Evolutionary conservation across 2,888 invertebrate species (phyloP), one percentile per base, ranked within the genome.

Genomic region (Dione vanillae): DNA sequence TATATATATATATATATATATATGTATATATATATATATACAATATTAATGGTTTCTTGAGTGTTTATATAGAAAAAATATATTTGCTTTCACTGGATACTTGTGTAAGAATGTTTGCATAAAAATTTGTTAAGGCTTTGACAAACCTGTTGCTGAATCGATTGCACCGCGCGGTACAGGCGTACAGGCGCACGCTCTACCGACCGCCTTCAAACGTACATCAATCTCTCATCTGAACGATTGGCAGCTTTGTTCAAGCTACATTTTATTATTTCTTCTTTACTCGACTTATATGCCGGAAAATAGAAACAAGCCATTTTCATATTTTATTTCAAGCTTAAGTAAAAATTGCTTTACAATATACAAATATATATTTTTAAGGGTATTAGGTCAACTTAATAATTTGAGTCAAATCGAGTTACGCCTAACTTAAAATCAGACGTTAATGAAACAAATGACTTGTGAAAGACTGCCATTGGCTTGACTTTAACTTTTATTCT

Each of bases 81-180:
- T 47, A n/a, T 16, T 16, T 16, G 47, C 16, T 47, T 7, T n/a
- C 47, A 14, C 7, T 2, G 9, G 10, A 7, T 1, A 8, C 19
- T 20, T 1, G 43, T 27, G n/a, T n/a, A 10, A 59, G 43, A 41
- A 45, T 45, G n/a, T 61, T 27, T 61, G 27, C 35, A 27, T 40
- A 10, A 7, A 47, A 47, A 58, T 49, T 14, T 58, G 47, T 14
- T 19, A 68, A 35, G 40, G 14, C 56, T 61, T 37, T 35, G 35
- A 45, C 16, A 37, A 40, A 70, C 66, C 62, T 66, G 70, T 70
- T 70, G 70, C 70, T 62, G 66, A 27, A 67, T 56, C 66, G 70
- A 67, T 56, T 62, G 35, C 40, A 37, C 16, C 27, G 43, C 47
- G 19, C 51, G 41, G 47, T 27, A 43, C 56, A n/a, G n/a, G n/a